These are phyloP conservation scores for Onychomys torridus DNA, from an alignment of 2,797 vertebrate species.

Conservation along the genomic window DNA sequence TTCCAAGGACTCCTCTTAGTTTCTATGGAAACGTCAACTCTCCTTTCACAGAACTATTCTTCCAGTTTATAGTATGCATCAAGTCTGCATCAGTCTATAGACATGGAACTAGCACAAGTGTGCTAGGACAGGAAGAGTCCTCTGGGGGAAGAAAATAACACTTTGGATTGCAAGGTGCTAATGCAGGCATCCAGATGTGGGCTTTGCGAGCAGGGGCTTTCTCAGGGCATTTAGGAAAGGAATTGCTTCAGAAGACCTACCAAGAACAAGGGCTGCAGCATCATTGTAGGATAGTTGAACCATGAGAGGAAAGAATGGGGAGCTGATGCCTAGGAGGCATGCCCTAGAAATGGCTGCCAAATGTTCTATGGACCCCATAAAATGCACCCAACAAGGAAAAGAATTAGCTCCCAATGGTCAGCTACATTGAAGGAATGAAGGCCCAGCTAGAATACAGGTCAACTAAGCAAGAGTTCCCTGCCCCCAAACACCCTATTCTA, in stretches of 20 bases:
- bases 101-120: not conserved
- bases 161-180: not conserved
- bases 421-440: no score
- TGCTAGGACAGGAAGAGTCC: not conserved
- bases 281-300: accelerated
- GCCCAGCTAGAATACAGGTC: accelerated
- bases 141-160: not conserved
- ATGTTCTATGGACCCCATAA: not conserved
- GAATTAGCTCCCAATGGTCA: not conserved
- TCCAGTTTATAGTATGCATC: not conserved
- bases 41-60: not conserved
- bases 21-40: not conserved
- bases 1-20: not conserved
- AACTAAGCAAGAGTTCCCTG: not conserved
- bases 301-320: not conserved
- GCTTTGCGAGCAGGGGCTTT: accelerated
- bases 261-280: not conserved
- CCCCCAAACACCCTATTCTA: not conserved
- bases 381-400: not conserved
- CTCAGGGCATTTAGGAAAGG: not conserved
- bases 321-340: not conserved
- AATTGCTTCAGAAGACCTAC: not conserved
- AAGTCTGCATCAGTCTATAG: not conserved
- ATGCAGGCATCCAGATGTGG: accelerated
- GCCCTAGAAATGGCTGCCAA: not conserved